Conservation (phyloP, 2,113 vertebrate species). For the Calonectris borealis region DNA sequence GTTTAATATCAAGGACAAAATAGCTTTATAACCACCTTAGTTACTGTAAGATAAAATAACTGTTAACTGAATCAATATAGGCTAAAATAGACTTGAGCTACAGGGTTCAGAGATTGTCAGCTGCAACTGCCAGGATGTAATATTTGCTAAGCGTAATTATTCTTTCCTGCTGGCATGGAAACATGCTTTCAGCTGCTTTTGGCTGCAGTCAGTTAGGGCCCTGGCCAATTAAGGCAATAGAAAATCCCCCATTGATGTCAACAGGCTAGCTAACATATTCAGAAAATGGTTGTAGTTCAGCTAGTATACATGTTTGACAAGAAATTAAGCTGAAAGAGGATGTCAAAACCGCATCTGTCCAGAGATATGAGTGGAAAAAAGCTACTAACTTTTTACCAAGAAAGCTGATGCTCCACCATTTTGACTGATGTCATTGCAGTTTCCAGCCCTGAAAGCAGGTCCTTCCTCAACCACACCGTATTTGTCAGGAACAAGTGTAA, state of each 20-base stretch:
- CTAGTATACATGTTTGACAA: background rate
- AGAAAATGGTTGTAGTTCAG: background rate
- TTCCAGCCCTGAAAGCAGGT: background rate
- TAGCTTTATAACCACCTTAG: background rate
- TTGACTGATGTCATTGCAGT: background rate
- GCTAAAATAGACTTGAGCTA: background rate
- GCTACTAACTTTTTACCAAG: background rate
- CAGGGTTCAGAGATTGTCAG: background rate
- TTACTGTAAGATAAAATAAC: background rate
- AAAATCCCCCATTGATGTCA: background rate
- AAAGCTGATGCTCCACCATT: background rate
- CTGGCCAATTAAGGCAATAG: background rate
- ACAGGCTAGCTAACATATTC: background rate
- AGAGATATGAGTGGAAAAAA: background rate
- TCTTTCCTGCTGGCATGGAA: slow-evolving; percentile 24
- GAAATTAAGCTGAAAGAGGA: background rate
- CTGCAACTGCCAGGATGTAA: background rate
- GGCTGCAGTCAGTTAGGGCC: background rate
- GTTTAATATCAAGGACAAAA: background rate
- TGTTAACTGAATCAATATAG: background rate
- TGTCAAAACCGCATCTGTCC: background rate
- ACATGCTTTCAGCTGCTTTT: slow-evolving; percentile 1
- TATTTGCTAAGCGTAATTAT: background rate
- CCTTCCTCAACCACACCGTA: background rate
- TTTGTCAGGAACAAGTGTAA: background rate